Conservation (phyloP, 2,888 invertebrate species). For the Sinhomidia bicolor region DNA sequence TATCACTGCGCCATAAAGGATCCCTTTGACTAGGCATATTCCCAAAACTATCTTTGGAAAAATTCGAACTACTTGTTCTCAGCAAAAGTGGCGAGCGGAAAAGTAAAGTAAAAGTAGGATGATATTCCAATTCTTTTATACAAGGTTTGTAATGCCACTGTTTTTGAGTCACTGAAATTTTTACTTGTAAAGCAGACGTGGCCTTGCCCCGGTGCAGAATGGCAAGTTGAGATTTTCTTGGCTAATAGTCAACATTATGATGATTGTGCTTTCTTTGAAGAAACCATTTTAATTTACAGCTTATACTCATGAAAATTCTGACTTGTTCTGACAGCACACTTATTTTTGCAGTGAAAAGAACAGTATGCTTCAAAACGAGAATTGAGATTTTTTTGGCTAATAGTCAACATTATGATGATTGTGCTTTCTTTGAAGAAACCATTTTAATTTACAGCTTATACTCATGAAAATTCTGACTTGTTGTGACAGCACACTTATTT, state of each 20-base stretch:
- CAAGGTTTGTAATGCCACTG: too few relatives aligned
- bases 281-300: neutral
- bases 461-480: neutral
- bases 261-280: neutral
- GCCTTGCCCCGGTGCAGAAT: neutral
- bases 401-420: too few relatives aligned
- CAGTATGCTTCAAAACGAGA: too few relatives aligned
- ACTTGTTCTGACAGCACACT: neutral
- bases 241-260: slow-evolving; percentile 7
- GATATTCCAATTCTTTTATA: too few relatives aligned
- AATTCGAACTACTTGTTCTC: too few relatives aligned
- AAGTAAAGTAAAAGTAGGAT: too few relatives aligned
- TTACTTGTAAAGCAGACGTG: neutral
- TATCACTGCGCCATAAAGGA: too few relatives aligned
- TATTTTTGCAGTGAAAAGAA: too few relatives aligned
- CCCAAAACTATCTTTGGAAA: too few relatives aligned
- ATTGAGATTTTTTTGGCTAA: neutral
- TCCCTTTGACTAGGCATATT: too few relatives aligned
- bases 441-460: neutral
- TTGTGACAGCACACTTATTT: neutral
- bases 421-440: neutral
- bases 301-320: neutral
- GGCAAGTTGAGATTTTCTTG: neutral
- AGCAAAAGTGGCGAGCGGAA: too few relatives aligned
- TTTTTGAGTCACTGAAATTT: neutral